phyloP scores from a whole-genome alignment of 2,113 vertebrate species.

The Cnemophilus loriae region DNA sequence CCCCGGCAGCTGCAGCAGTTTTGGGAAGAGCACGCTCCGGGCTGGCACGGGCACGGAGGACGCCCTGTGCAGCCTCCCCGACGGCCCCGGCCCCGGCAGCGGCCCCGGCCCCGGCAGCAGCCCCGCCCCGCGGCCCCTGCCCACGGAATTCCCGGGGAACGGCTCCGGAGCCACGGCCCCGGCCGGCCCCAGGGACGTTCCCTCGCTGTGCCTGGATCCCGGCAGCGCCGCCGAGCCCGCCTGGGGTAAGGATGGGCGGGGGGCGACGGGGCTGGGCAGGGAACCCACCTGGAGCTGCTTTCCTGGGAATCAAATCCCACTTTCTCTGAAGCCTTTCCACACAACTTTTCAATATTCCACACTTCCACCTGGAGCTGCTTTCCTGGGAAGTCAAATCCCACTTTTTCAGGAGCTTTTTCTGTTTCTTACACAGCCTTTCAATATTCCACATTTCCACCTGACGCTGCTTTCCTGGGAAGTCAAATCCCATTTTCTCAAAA shows the following conservation, averaged over 20 bases:
- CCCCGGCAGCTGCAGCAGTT: not conserved
- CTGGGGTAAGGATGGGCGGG: not conserved
- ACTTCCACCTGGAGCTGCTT: not conserved
- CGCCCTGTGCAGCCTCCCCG: not conserved
- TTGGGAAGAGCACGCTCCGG: not conserved
- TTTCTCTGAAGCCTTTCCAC: not conserved
- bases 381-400: not conserved
- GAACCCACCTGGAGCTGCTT: not conserved
- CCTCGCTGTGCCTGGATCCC: rapidly evolving
- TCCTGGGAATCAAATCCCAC: too few species aligned
- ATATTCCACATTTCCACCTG: too few species aligned
- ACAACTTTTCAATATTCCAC: not conserved
- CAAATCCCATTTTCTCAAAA: too few species aligned
- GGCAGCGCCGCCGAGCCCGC: not conserved
- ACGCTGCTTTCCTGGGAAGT: too few species aligned
- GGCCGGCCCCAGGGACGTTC: rapidly evolving
- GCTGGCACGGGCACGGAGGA: not conserved
- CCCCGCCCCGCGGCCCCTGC: too few species aligned
- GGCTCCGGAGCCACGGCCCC: not conserved
- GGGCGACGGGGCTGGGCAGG: too few species aligned
- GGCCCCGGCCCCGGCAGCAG: too few species aligned
- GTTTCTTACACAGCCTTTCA: too few species aligned
- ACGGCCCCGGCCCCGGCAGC: too few species aligned
- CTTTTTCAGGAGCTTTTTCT: too few species aligned
- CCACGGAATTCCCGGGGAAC: not conserved